Conservation (phyloP, 2,888 invertebrate species). For the Selenia dentaria region DNA sequence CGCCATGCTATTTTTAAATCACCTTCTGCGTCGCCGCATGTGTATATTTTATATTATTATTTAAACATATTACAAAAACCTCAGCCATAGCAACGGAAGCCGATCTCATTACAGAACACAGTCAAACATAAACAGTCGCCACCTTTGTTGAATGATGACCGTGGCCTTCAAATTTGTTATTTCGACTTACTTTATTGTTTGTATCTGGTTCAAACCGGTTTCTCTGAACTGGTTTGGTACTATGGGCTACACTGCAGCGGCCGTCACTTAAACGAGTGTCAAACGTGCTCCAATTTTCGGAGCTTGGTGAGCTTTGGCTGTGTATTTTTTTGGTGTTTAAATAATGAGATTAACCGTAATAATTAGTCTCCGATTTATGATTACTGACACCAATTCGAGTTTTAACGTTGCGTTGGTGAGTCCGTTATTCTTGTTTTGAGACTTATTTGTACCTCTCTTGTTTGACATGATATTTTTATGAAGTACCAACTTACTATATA, state of each 20-base stretch:
- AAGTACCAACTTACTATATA: no score
- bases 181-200: slow-evolving; percentile 24
- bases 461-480: no score
- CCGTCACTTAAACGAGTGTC: slow-evolving; percentile 13
- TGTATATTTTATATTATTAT: not conserved
- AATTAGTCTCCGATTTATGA: not conserved
- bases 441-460: no score
- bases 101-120: slow-evolving; percentile 8
- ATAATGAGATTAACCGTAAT: not conserved
- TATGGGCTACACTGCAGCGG: not conserved
- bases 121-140: slow-evolving; percentile 15
- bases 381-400: not conserved
- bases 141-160: slow-evolving; percentile 18
- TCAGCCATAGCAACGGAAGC: slow-evolving; percentile 10
- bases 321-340: not conserved
- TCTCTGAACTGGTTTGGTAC: slow-evolving; percentile 5
- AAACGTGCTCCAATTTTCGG: slow-evolving; percentile 12
- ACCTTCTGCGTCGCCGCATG: no score
- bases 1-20: no score
- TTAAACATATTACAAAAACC: slow-evolving; percentile 8
- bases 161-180: slow-evolving; percentile 26
- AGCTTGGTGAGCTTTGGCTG: not conserved
- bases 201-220: slow-evolving; percentile 27
- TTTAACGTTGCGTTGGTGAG: not conserved
- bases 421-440: not conserved